phyloP scores from a whole-genome alignment of 2,113 vertebrate species.

The Dipodomys spectabilis region DNA sequence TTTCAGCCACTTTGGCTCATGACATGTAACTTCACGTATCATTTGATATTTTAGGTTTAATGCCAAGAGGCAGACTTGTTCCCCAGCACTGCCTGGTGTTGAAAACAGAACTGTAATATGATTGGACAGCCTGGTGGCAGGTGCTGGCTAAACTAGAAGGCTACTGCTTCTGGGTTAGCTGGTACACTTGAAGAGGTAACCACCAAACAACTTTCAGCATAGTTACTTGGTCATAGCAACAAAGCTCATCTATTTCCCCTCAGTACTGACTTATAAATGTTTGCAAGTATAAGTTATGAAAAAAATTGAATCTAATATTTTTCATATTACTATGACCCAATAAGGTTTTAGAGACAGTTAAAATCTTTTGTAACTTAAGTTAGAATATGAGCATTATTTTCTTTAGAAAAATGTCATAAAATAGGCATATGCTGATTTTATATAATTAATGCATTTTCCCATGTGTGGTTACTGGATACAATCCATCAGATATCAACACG shows the following conservation, averaged over 20 bases:
- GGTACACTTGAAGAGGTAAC: neutral
- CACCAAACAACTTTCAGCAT: neutral
- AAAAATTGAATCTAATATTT: neutral
- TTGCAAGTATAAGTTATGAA: neutral
- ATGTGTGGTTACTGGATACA: neutral
- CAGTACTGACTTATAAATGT: neutral
- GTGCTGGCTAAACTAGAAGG: neutral
- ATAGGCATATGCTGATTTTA: neutral
- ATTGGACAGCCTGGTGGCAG: fast-evolving
- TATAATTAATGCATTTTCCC: neutral
- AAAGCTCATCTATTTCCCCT: neutral
- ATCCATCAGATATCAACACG: neutral
- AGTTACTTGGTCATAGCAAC: neutral
- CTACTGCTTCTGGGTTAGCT: neutral
- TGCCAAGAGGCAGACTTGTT: neutral
- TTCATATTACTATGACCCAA: neutral
- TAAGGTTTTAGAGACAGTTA: neutral
- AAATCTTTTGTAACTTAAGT: slow-evolving; percentile 23
- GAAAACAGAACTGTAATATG: neutral
- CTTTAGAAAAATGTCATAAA: neutral
- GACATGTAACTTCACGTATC: neutral
- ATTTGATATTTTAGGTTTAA: neutral
- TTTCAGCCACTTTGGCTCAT: neutral
- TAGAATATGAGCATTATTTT: neutral
- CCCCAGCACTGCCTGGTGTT: neutral